Base-by-base conservation (phyloP, 2,797 vertebrate genomes). In the Pyrocephalus nanus region DNA sequence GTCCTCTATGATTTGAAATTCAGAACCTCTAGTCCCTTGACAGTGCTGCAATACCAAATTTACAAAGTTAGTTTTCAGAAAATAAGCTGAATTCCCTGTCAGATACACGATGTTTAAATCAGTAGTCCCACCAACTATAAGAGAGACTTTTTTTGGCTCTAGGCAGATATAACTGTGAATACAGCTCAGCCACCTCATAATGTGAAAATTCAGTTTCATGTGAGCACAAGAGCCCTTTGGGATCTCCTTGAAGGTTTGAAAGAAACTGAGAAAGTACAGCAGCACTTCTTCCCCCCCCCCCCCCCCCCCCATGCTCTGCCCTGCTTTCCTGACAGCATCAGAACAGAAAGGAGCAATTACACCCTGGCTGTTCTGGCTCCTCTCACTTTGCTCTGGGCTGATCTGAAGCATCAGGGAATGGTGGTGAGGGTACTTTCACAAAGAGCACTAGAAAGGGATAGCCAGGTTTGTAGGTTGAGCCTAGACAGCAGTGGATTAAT, bases 121-220 rank as follows among this genome's bases (percentile, higher is more conserved):
- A 32, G 36, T 50, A 88, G 34, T 73, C 90, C 64, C 19, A 70
- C 42, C 22, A 62, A 15, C n/a, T 62, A 8, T 27, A 18, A 54
- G 29, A 58, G 50, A 58, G 45, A 43, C 25, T 71, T 93, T 32
- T 29, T 82, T 81, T 65, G 13, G 4, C 7, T 90, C 36, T 71
- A 30, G 57, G 32, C 34, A 90, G 64, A 47, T 84, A 23, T 12
- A 73, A 72, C 58, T 72, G 47, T 15, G 34, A 69, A n/a, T 57
- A 27, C 22, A 81, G 34, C 14, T 34, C 61, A 53, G 25, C 34
- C 7, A 8, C 69, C 43, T 90, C 45, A n/a, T 55, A 70, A 26
- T 32, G 27, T 71, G 82, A 93, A 90, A 92, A 92, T 82, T 92
- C 45, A 57, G 45, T 86, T 91, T 95, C 65, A 53, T 86, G 55